Evolutionary conservation across 2,113 vertebrate species (phyloP).

Genomic region (Pelvicachromis taeniatus): DNA sequence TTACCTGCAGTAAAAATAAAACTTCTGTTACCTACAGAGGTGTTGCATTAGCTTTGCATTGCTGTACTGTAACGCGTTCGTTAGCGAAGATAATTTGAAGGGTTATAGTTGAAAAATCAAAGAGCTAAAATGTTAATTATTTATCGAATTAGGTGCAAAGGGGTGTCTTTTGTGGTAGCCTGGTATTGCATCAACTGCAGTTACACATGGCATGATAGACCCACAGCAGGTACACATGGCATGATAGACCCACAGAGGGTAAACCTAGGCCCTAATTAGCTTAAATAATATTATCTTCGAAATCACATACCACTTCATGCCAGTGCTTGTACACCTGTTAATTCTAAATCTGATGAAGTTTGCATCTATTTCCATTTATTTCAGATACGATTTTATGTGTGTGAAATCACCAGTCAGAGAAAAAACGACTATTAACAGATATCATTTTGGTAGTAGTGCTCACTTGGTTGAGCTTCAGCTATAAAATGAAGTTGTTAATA

Average conservation of each 20-base stretch:
- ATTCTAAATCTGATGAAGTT: neutral
- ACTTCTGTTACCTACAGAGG: neutral
- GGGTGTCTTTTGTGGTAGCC: neutral
- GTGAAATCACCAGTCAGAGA: neutral
- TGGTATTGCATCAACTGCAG: neutral
- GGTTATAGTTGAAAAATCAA: neutral
- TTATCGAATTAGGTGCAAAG: neutral
- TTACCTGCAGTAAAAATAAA: neutral
- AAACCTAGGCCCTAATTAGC: neutral
- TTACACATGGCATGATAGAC: neutral
- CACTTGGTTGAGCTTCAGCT: neutral
- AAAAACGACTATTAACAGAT: neutral
- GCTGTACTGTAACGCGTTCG: neutral
- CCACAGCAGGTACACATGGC: neutral
- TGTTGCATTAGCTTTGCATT: neutral
- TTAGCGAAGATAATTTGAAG: neutral
- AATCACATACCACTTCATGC: neutral
- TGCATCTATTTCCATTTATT: neutral
- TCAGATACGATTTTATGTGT: neutral
- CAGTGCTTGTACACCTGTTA: neutral
- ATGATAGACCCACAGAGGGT: neutral
- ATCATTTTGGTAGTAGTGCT: neutral
- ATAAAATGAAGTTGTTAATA: neutral
- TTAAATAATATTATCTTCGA: neutral
- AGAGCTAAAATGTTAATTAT: neutral